Base-by-base conservation (phyloP, 1,140 invertebrate species). In the Augochlora pura region DNA sequence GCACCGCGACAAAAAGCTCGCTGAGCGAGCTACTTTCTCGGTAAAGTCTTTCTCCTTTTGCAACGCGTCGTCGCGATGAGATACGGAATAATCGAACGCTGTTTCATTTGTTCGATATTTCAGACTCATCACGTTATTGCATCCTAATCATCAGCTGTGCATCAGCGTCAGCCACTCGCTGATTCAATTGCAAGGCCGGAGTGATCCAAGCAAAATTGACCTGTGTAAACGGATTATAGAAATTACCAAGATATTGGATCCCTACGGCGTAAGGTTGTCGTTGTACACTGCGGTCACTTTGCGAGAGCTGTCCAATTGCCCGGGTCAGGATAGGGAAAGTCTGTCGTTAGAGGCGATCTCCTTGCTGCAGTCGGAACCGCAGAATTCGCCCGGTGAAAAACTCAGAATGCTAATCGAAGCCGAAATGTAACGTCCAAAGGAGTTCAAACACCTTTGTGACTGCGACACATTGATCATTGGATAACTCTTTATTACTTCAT, bases 81-180 rank as follows among this genome's bases (percentile, higher is more conserved):
- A 14, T 1, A 46, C 14, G 0, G 12, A 46, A 46, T 46, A 46
- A 12, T 46, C 14, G 12, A 46, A 46, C 2, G 42, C 42, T 46
- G 42, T 12, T 14, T 46, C 64, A 49, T 54, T n/a, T 27, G 16
- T 49, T 70, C 46, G 54, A 65, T 80, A 66, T 82, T 90, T 70
- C 18, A 95, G 94, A 63, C 94, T 96, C 0, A 94, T 93, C 2
- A 93, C 94, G 32, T 94, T 97, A 83, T 91, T 97, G 59, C 97
- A 97, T 92, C 95, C 95, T 0, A 95, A 97, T 88, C 97, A 98
- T 91, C 97, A 97, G 89, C 96, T 97, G 86, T 94, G 96, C 80
- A 96, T 96, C 84, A 95, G 95, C 6, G 94, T 97, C 18, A 96
- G 96, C 85, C 97, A 98, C 91, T 96, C 96, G 0, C 90, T 98